phyloP scores from a whole-genome alignment of 2,888 invertebrate genomes.

The Drosophila rellima region DNA sequence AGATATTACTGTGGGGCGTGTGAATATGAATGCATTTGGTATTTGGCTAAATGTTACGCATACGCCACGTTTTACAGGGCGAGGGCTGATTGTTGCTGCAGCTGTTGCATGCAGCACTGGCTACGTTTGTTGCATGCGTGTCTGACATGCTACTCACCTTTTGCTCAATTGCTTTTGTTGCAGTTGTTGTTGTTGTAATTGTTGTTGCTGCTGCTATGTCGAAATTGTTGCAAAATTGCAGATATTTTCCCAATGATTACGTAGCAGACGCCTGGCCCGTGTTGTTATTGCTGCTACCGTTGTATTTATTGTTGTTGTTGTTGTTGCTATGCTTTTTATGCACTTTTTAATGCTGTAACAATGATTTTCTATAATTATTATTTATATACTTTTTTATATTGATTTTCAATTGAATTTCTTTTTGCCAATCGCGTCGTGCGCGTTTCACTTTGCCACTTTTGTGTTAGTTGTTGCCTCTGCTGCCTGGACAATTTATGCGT shows the following conservation, averaged over 20 bases:
- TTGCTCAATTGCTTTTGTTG: conserved; percentile 78
- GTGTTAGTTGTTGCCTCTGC: conserved; percentile 27
- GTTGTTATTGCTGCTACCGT: conserved; percentile 31
- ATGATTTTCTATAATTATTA: conserved; percentile 67
- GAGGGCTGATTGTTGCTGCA: conserved; percentile 24
- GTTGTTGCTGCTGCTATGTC: conserved; percentile 57
- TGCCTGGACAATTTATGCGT: conserved; percentile 26
- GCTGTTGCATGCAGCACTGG: conserved; percentile 41
- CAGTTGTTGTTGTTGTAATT: conserved; percentile 30
- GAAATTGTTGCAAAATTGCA: conserved; percentile 78
- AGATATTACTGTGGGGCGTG: conserved; percentile 29
- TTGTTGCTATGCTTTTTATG: conserved; percentile 29
- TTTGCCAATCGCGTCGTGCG: conserved; percentile 34
- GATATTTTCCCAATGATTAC: conserved; percentile 80
- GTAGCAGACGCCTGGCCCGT: conserved; percentile 56
- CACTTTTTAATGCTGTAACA: conserved; percentile 65
- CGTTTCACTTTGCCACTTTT: conserved; percentile 70
- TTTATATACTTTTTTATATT: conserved; percentile 57
- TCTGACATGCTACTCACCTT: conserved; percentile 73
- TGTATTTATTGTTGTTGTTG: conserved; percentile 17
- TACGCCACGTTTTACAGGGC: conserved; percentile 53
- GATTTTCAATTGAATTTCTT: conserved; percentile 58
- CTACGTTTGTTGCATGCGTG: conserved; percentile 51
- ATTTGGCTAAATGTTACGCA: conserved; percentile 64
- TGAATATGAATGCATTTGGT: conserved; percentile 44